These are phyloP conservation scores for Hirundichthys speculiger DNA, from an alignment of 2,113 vertebrate species.

Conservation along the genomic window DNA sequence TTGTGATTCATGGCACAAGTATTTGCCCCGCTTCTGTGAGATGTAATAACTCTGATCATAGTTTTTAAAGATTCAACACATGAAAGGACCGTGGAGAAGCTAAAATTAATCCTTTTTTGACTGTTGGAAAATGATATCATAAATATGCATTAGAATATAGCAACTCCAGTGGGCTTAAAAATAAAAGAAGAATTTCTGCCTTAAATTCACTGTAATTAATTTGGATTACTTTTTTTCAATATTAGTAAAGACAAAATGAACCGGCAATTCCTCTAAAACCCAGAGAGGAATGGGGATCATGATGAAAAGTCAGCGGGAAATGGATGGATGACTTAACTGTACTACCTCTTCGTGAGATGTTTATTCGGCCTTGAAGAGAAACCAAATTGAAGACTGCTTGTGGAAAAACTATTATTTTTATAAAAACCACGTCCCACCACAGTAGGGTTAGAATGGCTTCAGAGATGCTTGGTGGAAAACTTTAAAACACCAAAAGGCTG, in stretches of 20 bases:
- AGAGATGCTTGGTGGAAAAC: conserved; percentile 25
- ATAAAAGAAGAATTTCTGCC: conserved; percentile 26
- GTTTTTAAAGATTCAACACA: conserved; percentile 40
- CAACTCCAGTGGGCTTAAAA: conserved; percentile 42
- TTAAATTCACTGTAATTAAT: conserved; percentile 60
- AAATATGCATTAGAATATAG: conserved; percentile 63
- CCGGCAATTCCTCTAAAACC: conserved; percentile 43
- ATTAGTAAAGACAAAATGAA: conserved; percentile 51
- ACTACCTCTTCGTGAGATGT: conserved; percentile 43
- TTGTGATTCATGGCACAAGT: conserved; percentile 1
- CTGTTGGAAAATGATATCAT: conserved; percentile 59
- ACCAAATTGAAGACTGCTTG: conserved; percentile 46
- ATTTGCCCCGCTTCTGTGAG: conserved; percentile 16
- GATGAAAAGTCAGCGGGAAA: conserved; percentile 36
- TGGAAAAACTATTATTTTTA: conserved; percentile 39
- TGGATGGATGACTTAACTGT: conserved; percentile 34
- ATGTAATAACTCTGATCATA: conserved; percentile 36
- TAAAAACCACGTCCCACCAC: conserved; percentile 31
- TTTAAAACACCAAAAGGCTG: conserved; percentile 15
- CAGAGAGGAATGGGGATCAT: conserved; percentile 20
- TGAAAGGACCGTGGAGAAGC: conserved; percentile 26
- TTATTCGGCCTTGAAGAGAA: conserved; percentile 55
- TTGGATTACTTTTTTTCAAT: conserved; percentile 58
- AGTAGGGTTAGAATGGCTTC: conserved; percentile 36
- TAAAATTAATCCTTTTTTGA: conserved; percentile 57